These are phyloP conservation scores for Drosophila parthenogenetica DNA, from an alignment of 2,888 invertebrate species.

Conservation along the genomic window DNA sequence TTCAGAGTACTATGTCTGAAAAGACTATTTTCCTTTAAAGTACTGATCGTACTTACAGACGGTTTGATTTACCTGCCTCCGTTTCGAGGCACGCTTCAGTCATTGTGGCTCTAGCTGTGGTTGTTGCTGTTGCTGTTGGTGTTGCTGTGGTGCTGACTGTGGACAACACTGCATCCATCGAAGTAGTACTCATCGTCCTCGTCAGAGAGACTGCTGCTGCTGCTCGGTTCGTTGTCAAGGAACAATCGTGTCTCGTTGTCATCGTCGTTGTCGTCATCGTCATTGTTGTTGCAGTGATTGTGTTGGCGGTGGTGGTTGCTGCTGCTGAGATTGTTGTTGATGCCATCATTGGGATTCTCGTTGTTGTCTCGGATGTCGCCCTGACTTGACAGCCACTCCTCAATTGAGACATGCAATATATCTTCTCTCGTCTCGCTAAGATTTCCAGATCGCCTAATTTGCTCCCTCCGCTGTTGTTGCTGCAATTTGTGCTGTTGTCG, in stretches of 20 bases:
- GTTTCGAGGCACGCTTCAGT: conserved; percentile 64
- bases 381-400: conserved; percentile 85
- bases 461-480: conserved; percentile 83
- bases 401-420: conserved; percentile 85
- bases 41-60: conserved; percentile 82
- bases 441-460: conserved; percentile 88
- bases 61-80: conserved; percentile 85
- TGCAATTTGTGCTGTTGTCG: conserved; percentile 82
- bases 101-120: conserved; percentile 53
- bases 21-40: neutral
- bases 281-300: conserved; percentile 36
- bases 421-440: conserved; percentile 87
- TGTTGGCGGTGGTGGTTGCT: conserved; percentile 48
- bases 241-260: conserved; percentile 64
- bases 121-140: conserved; percentile 67
- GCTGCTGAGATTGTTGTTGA: conserved; percentile 44
- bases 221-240: conserved; percentile 64
- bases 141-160: conserved; percentile 41
- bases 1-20: too few species aligned
- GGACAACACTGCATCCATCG: conserved; percentile 82
- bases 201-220: conserved; percentile 75
- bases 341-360: conserved; percentile 60
- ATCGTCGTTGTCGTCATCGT: conserved; percentile 48
- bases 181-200: conserved; percentile 85
- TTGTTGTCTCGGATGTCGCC: conserved; percentile 76